A percentile compares a stretch with the other conserved stretches of the same genome.
Conservation (phyloP, 2,888 invertebrate species). For the Oligia strigilis region DNA sequence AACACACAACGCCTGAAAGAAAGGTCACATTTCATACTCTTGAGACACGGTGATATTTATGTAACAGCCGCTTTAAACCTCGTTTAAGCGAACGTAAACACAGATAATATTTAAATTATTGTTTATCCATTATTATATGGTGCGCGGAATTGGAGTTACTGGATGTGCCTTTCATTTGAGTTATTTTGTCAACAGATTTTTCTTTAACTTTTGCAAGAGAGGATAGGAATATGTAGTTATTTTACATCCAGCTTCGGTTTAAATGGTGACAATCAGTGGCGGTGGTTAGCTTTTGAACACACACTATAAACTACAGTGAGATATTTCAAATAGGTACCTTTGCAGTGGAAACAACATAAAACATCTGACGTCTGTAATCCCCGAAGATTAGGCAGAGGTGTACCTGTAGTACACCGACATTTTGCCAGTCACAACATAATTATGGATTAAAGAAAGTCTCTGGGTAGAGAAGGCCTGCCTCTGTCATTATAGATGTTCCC, state of each 20-base stretch:
- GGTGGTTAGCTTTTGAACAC: background rate
- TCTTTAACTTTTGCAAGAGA: background rate
- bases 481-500: too few species aligned
- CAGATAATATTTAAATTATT: constrained; percentile 83
- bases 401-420: too few species aligned
- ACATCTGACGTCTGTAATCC: too few species aligned
- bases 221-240: background rate
- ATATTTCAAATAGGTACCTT: background rate
- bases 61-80: constrained; percentile 68
- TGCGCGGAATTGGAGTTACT: constrained; percentile 48
- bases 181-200: background rate
- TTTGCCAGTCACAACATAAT: too few species aligned
- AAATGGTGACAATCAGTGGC: background rate
- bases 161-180: constrained; percentile 60
- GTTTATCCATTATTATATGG: constrained; percentile 77
- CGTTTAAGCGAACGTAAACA: constrained; percentile 67
- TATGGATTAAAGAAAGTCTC: too few species aligned
- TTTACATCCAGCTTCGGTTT: background rate
- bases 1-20: constrained; percentile 27
- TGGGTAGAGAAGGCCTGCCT: too few species aligned
- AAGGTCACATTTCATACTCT: constrained; percentile 48
- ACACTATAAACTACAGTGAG: background rate
- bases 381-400: too few species aligned
- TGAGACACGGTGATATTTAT: constrained; percentile 53
- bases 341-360: too few species aligned